These are phyloP conservation scores for Pelagia noctiluca DNA, from an alignment of 30 jellyfish, hydroid and myxozoan genomes.

Conservation along the genomic window DNA sequence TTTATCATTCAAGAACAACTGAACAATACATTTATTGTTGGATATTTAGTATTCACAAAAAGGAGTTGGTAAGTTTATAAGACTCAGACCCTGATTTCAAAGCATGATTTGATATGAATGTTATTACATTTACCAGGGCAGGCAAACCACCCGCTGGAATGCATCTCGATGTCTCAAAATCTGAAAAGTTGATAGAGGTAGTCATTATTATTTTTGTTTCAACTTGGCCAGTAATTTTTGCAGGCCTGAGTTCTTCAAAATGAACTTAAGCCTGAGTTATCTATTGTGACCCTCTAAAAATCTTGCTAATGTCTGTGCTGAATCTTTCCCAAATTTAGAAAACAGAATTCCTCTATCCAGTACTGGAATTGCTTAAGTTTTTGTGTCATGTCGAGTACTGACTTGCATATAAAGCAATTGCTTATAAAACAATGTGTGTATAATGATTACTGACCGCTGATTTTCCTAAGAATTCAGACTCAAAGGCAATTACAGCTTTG, in stretches of 20 bases:
- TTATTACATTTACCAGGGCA: slow-evolving; percentile 69
- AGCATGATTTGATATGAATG: not conserved
- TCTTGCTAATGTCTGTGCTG: not conserved
- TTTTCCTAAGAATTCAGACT: too few species aligned
- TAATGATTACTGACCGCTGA: too few species aligned
- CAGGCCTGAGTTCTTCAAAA: not conserved
- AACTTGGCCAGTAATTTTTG: not conserved
- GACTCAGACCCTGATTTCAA: not conserved
- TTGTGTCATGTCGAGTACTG: too few species aligned
- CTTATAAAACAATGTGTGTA: too few species aligned
- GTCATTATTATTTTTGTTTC: not conserved
- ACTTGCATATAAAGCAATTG: too few species aligned
- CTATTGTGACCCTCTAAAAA: not conserved
- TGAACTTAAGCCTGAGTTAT: not conserved
- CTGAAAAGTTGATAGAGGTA: slow-evolving; percentile 89
- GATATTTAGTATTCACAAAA: not conserved
- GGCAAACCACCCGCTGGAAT: slow-evolving; percentile 97
- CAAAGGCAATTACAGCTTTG: too few species aligned
- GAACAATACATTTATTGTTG: not conserved
- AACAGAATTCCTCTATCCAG: not conserved
- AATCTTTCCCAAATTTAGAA: not conserved
- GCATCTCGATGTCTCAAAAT: slow-evolving; percentile 93
- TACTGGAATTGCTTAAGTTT: too few species aligned
- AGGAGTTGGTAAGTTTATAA: too few species aligned
- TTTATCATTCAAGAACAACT: not conserved